These are phyloP conservation scores for Ooceraea biroi DNA, from an alignment of 1,140 invertebrate species.

Conservation along the genomic window DNA sequence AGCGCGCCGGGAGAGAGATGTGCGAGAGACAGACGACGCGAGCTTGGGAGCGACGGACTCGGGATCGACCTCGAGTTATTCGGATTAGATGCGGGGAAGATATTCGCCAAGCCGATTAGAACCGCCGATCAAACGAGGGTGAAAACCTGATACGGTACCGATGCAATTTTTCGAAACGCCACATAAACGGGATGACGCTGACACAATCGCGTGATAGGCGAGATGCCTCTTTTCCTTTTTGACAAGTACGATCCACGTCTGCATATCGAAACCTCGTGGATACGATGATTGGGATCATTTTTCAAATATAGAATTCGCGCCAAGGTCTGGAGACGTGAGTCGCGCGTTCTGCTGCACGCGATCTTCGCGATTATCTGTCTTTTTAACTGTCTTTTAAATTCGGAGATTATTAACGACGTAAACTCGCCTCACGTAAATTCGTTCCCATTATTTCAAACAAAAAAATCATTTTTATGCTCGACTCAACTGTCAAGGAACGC, in stretches of 20 bases:
- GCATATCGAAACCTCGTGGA: constrained; percentile 38
- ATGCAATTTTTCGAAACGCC: constrained; percentile 32
- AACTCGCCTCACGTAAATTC: no score
- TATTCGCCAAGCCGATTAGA: constrained; percentile 52
- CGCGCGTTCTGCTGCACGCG: constrained; percentile 18
- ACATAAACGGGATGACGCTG: constrained; percentile 40
- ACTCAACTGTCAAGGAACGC: neutral
- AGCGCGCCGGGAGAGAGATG: neutral
- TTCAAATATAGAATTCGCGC: constrained; percentile 3
- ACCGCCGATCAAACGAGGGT: constrained; percentile 20
- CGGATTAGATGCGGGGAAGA: constrained; percentile 7
- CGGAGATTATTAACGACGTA: constrained; percentile 39
- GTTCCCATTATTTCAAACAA: no score
- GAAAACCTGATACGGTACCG: neutral
- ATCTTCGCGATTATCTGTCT: constrained; percentile 13
- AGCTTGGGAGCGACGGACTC: neutral
- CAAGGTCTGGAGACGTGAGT: neutral
- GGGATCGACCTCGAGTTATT: constrained; percentile 52
- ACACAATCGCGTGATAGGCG: constrained; percentile 50
- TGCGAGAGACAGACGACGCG: constrained; percentile 24
- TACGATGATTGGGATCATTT: constrained; percentile 1
- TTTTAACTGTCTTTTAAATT: neutral
- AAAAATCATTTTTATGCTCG: no score
- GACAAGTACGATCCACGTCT: constrained; percentile 32
- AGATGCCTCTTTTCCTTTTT: constrained; percentile 19